A percentile compares a stretch with the other conserved stretches of the same genome.
These are phyloP conservation scores for Neosilurus hyrtlii DNA, from an alignment of 2,797 vertebrate species.

Conservation along the genomic window DNA sequence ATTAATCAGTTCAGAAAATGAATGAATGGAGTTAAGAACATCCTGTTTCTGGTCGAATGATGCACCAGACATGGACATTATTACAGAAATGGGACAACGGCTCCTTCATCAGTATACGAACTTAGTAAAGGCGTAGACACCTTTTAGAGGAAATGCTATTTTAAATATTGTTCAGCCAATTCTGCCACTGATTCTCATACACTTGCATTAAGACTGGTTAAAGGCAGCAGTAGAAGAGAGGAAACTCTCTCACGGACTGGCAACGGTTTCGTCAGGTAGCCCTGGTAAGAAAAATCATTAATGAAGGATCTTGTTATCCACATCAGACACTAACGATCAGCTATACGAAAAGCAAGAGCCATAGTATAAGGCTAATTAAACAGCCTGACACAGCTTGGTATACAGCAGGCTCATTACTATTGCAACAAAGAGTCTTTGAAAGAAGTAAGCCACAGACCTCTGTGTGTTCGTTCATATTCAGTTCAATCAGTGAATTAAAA, in stretches of 20 bases:
- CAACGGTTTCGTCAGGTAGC: slow-evolving; percentile 33
- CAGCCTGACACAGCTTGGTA: slow-evolving; percentile 6
- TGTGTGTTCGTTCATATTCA: slow-evolving; percentile 57
- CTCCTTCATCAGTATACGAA: background rate
- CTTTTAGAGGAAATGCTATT: slow-evolving; percentile 45
- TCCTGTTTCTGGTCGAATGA: background rate
- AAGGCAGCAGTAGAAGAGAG: slow-evolving; percentile 34
- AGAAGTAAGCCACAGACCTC: slow-evolving; percentile 32
- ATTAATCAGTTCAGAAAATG: too few relatives aligned
- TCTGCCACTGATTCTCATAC: slow-evolving; percentile 60
- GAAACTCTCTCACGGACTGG: slow-evolving; percentile 34
- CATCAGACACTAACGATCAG: slow-evolving; percentile 48
- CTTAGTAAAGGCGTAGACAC: background rate
- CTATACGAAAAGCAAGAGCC: slow-evolving; percentile 38
- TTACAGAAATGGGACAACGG: background rate
- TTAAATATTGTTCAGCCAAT: slow-evolving; percentile 56
- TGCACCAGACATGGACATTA: background rate
- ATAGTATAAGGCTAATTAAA: slow-evolving; percentile 45
- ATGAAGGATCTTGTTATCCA: slow-evolving; percentile 39
- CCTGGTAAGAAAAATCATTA: slow-evolving; percentile 37
- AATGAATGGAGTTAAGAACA: background rate
- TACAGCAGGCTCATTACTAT: slow-evolving; percentile 46
- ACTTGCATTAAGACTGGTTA: slow-evolving; percentile 31
- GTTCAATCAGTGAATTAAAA: slow-evolving; percentile 48
- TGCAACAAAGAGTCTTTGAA: slow-evolving; percentile 43